Percentiles rank a stretch among this genome's conserved stretches.
Conservation (phyloP, 2,797 vertebrate species). For the Smutsia gigantea region DNA sequence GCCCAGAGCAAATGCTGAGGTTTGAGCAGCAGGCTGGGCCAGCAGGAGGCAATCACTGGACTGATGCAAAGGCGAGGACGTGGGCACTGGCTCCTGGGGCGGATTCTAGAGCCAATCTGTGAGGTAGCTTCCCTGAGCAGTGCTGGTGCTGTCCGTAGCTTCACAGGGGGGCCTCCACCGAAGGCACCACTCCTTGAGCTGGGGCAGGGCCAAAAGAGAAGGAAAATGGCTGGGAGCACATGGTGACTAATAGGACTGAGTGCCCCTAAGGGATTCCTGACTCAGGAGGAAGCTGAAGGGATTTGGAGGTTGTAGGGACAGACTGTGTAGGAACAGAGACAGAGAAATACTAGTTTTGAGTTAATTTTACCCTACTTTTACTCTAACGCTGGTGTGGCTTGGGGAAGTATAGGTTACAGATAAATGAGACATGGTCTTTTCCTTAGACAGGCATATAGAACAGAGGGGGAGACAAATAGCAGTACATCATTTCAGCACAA, state of each 20-base stretch:
- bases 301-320: background rate
- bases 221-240: background rate
- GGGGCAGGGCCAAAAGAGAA: background rate
- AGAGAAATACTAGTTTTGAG: constrained; percentile 26
- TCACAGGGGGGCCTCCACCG: background rate
- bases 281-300: background rate
- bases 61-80: background rate
- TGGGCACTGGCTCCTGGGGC: background rate
- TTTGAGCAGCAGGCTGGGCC: background rate
- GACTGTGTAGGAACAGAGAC: background rate
- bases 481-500: background rate
- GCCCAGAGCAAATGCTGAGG: background rate
- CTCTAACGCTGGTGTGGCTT: background rate
- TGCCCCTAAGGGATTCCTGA: background rate
- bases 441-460: background rate
- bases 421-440: background rate
- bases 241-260: background rate
- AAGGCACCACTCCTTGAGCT: background rate
- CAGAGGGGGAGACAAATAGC: background rate
- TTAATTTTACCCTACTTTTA: constrained; percentile 28
- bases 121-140: background rate
- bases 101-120: background rate
- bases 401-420: background rate
- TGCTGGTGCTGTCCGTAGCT: background rate
- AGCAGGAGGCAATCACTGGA: background rate